Base-by-base conservation (phyloP, 2,797 vertebrate species). In the Staurois parvus region DNA sequence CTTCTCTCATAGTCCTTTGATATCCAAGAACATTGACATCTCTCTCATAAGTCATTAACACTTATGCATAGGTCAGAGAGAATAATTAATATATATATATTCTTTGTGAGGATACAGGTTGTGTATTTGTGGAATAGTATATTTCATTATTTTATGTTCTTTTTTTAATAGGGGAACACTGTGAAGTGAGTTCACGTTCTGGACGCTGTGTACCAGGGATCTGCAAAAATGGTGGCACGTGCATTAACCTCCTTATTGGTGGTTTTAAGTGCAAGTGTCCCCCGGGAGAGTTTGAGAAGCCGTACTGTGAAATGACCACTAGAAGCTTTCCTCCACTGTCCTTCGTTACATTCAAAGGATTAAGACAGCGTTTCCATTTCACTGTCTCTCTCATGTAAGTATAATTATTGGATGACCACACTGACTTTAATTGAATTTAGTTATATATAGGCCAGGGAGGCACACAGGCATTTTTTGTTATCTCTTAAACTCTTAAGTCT, bases 291-390 rank as follows among this genome's bases (percentile, higher is more conserved):
- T 99, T 92, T 0, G 96, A 99, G 94, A 94, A 95, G 87, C 98
- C 98, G 0, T 99, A 97, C 93, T 99, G 98, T 0, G 97, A 99
- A 93, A 97, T 99, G 95, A 97, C 97, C 90, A 97, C 98, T 1
- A 94, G 98, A 89, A 99, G 96, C 93, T 99, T 99, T 91, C 98
- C 98, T 0, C 96, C 97, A 0, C 95, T 94, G 90, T 99, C 98
- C 88, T 99, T 99, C 84, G 92, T 99, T 92, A 99, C 98, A 88
- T 99, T 99, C 94, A 96, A 97, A 48, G 98, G 98, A 74, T 94
- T 99, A 74, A 88, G 98, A 26, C 98, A 99, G 79, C 96, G 98
- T 72, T 99, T 99, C 91, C 98, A 98, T 95, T 99, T 99, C 94
- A 98, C 97, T 0, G 80, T 99, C 48, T 96, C 97, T 40, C 97